Percentiles rank a stretch among this genome's conserved stretches.
Evolutionary conservation across 1,140 invertebrate genomes (phyloP).

Genomic region (Drosophila gunungcola): DNA sequence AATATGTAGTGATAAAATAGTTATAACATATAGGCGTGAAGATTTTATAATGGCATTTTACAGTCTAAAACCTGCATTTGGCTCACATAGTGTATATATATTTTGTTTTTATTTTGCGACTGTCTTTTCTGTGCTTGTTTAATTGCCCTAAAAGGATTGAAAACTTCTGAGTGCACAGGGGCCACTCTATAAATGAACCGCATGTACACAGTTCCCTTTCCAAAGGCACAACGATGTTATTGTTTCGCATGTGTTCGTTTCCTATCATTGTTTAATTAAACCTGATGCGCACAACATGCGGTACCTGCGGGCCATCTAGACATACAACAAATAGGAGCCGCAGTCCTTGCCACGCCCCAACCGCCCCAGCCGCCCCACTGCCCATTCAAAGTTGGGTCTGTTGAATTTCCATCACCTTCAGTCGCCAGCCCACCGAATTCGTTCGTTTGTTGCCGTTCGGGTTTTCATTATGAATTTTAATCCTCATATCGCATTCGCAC

Average conservation of each 20-base stretch:
- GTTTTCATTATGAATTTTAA: constrained; percentile 81
- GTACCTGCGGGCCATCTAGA: constrained; percentile 63
- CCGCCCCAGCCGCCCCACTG: too few relatives aligned
- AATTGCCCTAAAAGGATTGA: neutral
- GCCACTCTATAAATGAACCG: constrained; percentile 12
- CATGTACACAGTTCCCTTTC: constrained; percentile 1
- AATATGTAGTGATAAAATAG: neutral
- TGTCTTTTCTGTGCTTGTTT: neutral
- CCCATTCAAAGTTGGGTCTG: neutral
- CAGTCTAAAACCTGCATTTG: too few relatives aligned
- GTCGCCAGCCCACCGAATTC: constrained; percentile 18
- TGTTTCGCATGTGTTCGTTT: constrained; percentile 52
- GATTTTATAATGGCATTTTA: too few relatives aligned
- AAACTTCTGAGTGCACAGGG: constrained; percentile 11
- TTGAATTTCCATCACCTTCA: constrained; percentile 15
- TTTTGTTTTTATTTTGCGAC: too few relatives aligned
- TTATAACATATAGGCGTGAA: too few relatives aligned
- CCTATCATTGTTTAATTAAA: constrained; percentile 81
- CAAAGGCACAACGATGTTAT: constrained; percentile 24
- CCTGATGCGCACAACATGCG: constrained; percentile 78
- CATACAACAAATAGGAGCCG: constrained; percentile 39
- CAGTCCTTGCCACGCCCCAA: constrained; percentile 10
- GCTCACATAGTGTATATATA: too few relatives aligned
- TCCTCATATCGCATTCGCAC: constrained; percentile 81
- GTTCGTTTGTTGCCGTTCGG: constrained; percentile 56